Evolutionary conservation across 2,797 vertebrate species (phyloP), one percentile per base, ranked within the genome.

Genomic region (Hydrolagus colliei): DNA sequence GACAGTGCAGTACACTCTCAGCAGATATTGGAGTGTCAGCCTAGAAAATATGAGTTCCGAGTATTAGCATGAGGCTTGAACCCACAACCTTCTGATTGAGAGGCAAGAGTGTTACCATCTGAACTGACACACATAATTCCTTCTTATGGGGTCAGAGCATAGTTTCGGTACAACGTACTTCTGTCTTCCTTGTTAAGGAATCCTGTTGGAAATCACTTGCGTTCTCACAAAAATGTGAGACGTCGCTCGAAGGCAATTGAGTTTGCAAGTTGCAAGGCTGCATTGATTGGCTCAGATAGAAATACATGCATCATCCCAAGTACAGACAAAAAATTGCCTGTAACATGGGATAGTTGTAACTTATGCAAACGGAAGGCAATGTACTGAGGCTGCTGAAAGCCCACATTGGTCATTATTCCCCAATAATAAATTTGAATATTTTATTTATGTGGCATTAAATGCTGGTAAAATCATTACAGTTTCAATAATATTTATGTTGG

Each of bases 401-500:
- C 9, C 79, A 68, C 63, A 71, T 63, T 41, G 5, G 32, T 71
- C 65, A 41, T 68, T 71, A 41, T 18, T 71, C 79, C 67, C 63
- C 18, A 35, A 65, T 20, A 82, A 16, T 68, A 35, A 8, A 52
- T 84, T 77, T 41, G 27, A 2, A 20, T 84, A 9, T 32, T 20
- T 71, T 20, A 71, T 68, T 84, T 68, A 84, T 84, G 79, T 41
- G 65, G 65, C 63, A n/a, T 41, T 9, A 32, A 35, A 18, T 71
- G 79, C 79, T 84, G 79, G 79, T 4, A 68, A 84, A 68, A 68
- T 20, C 79, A 84, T 84, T 84, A 84, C 32, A 27, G 65, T 41
- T 84, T 68, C 16, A 84, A 84, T 84, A 84, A 84, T 84, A 84
- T 84, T 84, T 68, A 84, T 32, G 18, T 84, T 84, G 79, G 79